These are phyloP conservation scores for Chloropsis cyanopogon DNA, from an alignment of 2,113 vertebrate species.

Conservation along the genomic window DNA sequence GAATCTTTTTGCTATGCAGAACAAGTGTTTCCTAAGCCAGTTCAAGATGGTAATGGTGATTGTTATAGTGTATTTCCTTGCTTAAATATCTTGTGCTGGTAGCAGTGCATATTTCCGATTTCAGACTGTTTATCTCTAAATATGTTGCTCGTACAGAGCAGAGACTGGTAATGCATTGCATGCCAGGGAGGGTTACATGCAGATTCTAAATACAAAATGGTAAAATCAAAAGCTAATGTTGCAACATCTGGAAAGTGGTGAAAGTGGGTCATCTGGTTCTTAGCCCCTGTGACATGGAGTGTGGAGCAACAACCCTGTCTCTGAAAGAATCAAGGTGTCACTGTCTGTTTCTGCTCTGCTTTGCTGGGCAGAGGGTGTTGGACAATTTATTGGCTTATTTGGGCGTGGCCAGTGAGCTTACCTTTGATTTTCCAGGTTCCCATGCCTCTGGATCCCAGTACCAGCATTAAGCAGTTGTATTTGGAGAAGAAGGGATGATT, in stretches of 20 bases:
- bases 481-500: neutral
- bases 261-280: neutral
- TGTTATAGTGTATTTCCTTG: neutral
- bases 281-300: neutral
- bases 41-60: neutral
- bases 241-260: neutral
- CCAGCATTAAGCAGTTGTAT: neutral
- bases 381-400: neutral
- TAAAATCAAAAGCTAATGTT: neutral
- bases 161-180: neutral
- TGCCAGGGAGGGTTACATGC: neutral
- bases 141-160: neutral
- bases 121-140: neutral
- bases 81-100: neutral
- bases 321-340: neutral
- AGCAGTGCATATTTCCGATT: neutral
- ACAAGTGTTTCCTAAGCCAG: neutral
- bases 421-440: neutral
- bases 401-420: neutral
- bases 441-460: neutral
- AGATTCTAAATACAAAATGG: neutral
- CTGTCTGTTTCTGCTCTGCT: neutral
- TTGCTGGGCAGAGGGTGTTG: neutral
- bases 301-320: neutral
- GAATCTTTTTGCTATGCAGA: neutral